Evolutionary conservation across 1,140 invertebrate species (phyloP).

Genomic region (Ceratosolen fusciceps): DNA sequence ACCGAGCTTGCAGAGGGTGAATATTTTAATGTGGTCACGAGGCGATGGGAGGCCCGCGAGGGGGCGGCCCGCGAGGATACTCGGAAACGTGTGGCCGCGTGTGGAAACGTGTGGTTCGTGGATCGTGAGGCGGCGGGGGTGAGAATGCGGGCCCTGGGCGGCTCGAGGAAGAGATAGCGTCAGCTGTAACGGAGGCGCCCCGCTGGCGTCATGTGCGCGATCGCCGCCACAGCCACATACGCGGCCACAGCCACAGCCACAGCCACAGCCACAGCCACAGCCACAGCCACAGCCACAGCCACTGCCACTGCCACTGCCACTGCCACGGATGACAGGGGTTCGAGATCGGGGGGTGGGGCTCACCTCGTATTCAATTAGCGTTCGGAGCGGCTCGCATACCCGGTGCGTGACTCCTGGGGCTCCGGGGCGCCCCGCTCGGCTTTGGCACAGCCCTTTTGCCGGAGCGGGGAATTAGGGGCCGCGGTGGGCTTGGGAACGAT

Average conservation of each 20-base stretch:
- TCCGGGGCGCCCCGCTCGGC: neutral
- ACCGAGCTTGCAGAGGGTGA: neutral
- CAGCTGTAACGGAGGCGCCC: constrained; percentile 22
- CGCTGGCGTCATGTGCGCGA: constrained; percentile 11
- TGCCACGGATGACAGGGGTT: neutral
- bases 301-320: no score
- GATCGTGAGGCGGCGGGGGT: no score
- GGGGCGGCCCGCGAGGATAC: no score
- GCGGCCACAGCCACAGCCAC: no score
- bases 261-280: no score
- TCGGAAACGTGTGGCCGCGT: no score
- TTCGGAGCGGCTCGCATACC: constrained; percentile 45
- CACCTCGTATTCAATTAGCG: constrained; percentile 59
- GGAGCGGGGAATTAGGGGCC: neutral
- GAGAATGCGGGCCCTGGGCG: no score
- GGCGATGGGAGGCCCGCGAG: neutral
- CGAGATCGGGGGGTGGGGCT: constrained; percentile 20
- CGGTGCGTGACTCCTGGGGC: neutral
- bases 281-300: no score
- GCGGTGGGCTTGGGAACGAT: neutral
- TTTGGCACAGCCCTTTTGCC: neutral
- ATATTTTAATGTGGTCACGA: no score
- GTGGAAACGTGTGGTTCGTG: neutral
- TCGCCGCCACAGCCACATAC: neutral
- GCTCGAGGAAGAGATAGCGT: constrained; percentile 3